Evolutionary conservation across 2,113 vertebrate species (phyloP), one percentile per base, ranked within the genome.

Genomic region (Falco punctatus): DNA sequence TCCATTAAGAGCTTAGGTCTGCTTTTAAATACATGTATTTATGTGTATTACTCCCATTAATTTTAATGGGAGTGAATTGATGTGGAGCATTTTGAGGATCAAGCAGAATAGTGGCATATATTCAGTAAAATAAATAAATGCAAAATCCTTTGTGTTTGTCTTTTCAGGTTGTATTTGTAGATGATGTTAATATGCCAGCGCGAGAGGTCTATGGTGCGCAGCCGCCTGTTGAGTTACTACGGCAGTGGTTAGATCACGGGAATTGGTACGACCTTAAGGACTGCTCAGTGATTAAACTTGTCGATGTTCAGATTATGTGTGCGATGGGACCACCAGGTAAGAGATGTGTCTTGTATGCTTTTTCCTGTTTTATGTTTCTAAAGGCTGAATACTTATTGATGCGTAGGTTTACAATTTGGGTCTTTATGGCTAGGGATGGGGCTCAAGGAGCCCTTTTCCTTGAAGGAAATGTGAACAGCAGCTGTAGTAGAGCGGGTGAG

Each of bases 141-240:
- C 9, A 69, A 49, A 46, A 35, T 35, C 4, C 14, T 51, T 52
- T 51, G 28, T 88, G 13, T 44, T 92, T 81, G 65, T 81, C 11
- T 75, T 79, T 89, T 73, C 92, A 99, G 99, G 97, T 99, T 91
- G 98, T 99, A 78, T 99, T 99, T 98, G 99, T 99, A 92, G 99
- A 99, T 94, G 99, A 99, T 82, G 99, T 99, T 73, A 99, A 99
- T 94, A 99, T 99, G 99, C 99, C 99, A 22, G 98, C 98, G n/a
- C 98, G 98, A 90, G 99, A 99, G 93, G 98, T 98, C 8, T 99
- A 99, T 38, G 99, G 99, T 71, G 99, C 99, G 75, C 99, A 99
- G 64, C 99, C 99, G 4, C 99, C 99, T 14, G 98, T 99, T 75
- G 99, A 99, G 95, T 98, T 99, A 74, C 98, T 99, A 54, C 98